phyloP scores from a whole-genome alignment of 1,140 invertebrate species.

The Cherax destructor region DNA sequence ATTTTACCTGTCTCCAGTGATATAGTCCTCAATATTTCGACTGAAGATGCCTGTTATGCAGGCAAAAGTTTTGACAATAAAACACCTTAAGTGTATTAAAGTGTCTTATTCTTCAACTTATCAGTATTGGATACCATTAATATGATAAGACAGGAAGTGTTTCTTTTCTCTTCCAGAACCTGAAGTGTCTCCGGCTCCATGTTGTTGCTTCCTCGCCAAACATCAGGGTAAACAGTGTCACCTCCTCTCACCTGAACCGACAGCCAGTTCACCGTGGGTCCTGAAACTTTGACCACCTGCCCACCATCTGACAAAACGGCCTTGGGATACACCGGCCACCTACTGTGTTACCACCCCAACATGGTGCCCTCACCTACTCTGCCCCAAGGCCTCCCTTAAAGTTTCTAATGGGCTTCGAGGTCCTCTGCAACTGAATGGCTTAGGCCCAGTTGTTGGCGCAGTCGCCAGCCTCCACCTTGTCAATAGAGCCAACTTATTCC shows the following conservation, averaged over 20 bases:
- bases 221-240: slow-evolving; percentile 46
- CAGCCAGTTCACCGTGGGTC: slow-evolving; percentile 35
- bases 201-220: slow-evolving; percentile 61
- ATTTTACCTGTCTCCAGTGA: no score
- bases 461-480: slow-evolving; percentile 24
- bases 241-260: slow-evolving; percentile 57
- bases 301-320: slow-evolving; percentile 64
- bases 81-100: no score
- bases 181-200: slow-evolving; percentile 52
- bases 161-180: slow-evolving; percentile 44
- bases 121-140: no score
- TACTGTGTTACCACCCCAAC: background rate
- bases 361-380: slow-evolving; percentile 44
- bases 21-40: no score
- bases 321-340: slow-evolving; percentile 19
- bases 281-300: slow-evolving; percentile 59
- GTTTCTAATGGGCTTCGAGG: background rate
- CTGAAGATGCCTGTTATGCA: no score
- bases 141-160: no score
- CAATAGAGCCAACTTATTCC: slow-evolving; percentile 51
- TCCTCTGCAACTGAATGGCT: background rate
- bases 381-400: background rate
- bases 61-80: no score
- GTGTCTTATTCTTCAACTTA: no score
- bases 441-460: slow-evolving; percentile 15